Base-by-base conservation (phyloP, 2,888 invertebrate genomes). In the Heliconius ismenius region DNA sequence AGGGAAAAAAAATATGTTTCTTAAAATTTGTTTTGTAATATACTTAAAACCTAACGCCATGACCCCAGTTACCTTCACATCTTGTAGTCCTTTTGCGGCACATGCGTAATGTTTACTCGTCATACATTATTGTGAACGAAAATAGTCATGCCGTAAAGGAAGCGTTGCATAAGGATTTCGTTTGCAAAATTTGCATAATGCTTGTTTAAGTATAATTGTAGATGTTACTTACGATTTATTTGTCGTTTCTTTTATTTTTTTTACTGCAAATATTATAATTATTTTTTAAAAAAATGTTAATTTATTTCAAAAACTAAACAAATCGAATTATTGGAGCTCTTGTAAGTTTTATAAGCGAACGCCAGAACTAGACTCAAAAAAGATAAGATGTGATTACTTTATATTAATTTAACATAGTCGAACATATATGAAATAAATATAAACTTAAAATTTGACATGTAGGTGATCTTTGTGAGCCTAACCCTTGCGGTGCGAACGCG, bases 401-500 rank as follows among this genome's bases (percentile, higher is more conserved):
- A 49, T 49, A 18, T 49, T 18, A 18, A 49, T 49, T 49, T 49
- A 15, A 4, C 0, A 49, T 18, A 49, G 18, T 49, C 49, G 6
- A 60, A 60, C 11, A n/a, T 3, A 3, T 10, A 65, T 10, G 3
- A 36, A 36, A 21, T n/a, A 21, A 2, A 39, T 43, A 67, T 43
- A 67, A n/a, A 6, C 11, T 21, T 36, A 32, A 36, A 36, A n/a
- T 65, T 65, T 58, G 26, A 3, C 64, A 54, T 62, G 9, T 79
- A 97, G 98, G 95, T 86, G 98, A 98, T 86, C 95, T 98, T 6
- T 98, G 98, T 87, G 95, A 96, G 81, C 98, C 98, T 0, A 98
- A 98, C 91, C 98, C 98, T n/a, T 98, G 98, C 82, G 98, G 98
- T 63, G 91, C 91, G 21, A 96, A 97, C 85, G 97, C 97, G 3